Evolutionary conservation across 2,797 vertebrate genomes (phyloP), one percentile per base, ranked within the genome.

Genomic region (Dicrostonyx torquatus): DNA sequence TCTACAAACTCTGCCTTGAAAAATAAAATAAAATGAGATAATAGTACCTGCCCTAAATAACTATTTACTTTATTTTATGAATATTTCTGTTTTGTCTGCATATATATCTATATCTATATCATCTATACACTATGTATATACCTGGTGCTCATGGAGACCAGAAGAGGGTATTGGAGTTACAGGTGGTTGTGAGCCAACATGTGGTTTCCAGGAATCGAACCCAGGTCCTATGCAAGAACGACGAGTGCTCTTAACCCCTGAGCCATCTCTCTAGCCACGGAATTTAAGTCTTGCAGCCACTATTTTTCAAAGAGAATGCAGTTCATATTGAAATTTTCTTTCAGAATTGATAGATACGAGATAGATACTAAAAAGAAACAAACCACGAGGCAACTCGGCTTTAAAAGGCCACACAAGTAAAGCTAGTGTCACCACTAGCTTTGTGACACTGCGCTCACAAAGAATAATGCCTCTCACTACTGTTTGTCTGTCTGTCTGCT

Each of bases 251-350:
- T 68, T 68, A 68, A 18, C 66, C 14, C 37, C 37, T 15, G 29
- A 48, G 40, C 26, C 58, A 14, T 48, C 80, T 48, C 60, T 66
- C 10, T 18, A 45, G 17, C 9, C 40, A 5, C 75, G 37, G 66
- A 89, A 87, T 94, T 94, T 60, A 80, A 94, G 66, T 85, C 89
- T 89, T 95, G 29, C 45, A 84, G 43, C n/a, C 34, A 62, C 48
- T 83, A 87, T 66, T 76, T 92, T 90, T 50, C 37, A 85, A 76
- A 90, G 40, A 91, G 5, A 70, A n/a, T 78, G 14, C 43, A 93
- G 86, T 73, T 64, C 66, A 84, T 79, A 86, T 20, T 91, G 45
- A 75, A 43, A 72, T 8, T 75, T 92, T 88, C 45, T 62, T 76
- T 75, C 31, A 90, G 80, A 92, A 87, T 85, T 62, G 80, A 31